Evolutionary conservation across 2,888 invertebrate species (phyloP), one percentile per base, ranked within the genome.

Genomic region (Platypus cylindrus): DNA sequence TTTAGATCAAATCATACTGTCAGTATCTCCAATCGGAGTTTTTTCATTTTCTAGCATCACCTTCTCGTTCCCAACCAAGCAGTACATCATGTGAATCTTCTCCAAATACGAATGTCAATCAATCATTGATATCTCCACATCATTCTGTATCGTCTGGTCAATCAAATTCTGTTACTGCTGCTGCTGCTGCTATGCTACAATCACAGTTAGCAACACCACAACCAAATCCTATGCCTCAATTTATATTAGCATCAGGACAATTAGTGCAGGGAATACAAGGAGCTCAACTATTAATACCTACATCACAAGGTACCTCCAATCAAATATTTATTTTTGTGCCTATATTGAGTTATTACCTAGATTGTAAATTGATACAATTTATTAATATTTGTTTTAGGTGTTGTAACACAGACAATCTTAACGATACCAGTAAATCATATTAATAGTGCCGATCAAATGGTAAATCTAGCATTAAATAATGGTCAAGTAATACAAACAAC

Each of bases 341-440:
- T 20, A 5, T 20, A 9, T 20, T 20, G 20, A 20, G 20, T 20
- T 20, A 7, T 20, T 20, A n/a, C n/a, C n/a, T n/a, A n/a, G n/a
- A n/a, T n/a, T 20, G 5, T 20, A 7, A 20, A 20, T 20, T 20
- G 8, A 7, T 7, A 20, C 7, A 20, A 20, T 8, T 8, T 20
- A 20, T 20, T 25, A 24, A 15, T 32, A n/a, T 30, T 15, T 8
- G 4, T 47, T 47, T 27, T 65, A 91, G 91, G 91, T 49, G 81
- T 93, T 58, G 89, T 90, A 34, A 85, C 91, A 32, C 94, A 94
- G 67, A 93, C 93, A 54, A 90, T 94, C 57, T 70, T 94, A 51
- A 91, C 93, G 47, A 93, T 94, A 58, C 93, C 93, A 35, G 86
- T 93, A 40, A 86, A 82, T 64, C 84, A 86, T 65, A 82, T 86